Evolutionary conservation across 2,797 vertebrate genomes (phyloP), one percentile per base, ranked within the genome.

Genomic region (Hemibagrus guttatus): DNA sequence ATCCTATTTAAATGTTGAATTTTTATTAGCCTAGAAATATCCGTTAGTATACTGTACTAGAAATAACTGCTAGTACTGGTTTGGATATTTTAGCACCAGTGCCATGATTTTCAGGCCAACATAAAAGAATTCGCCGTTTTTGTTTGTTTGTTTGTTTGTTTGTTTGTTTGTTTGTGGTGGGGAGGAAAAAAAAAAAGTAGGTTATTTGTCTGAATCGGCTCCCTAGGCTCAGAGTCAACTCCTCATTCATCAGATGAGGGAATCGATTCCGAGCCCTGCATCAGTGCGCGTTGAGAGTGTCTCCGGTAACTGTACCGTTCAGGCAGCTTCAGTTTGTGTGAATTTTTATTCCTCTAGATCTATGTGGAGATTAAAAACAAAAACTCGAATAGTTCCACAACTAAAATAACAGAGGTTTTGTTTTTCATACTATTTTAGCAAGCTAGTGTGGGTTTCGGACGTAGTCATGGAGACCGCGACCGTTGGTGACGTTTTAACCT

Each of bases 391-490:
- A 54, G 11, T 3, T 17, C 16, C 52, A 54, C 1, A 19, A 56
- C n/a, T 61, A 39, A n/a, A 63, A 16, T 4, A 64, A 16, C 23
- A 66, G 35, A 63, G 7, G 6, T 19, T 56, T 76, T 64, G 35
- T 6, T 81, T 14, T 19, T 31, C 9, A 7, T 63, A 7, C 19
- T 3, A 14, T 46, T n/a, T 28, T 35, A 35, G 1, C 6, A 23
- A 16, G 5, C 9, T 69, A 13, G 52, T 69, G 49, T 17, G 12
- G 28, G 28, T 26, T 66, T 52, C 17, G 64, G 46, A 71, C 8
- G 68, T 72, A 72, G 54, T 26, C 82, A 72, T 72, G 82, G 82
- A 83, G 81, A 19, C 26, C 23, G 21, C 9, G 42, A 28, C 28
- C 31, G 52, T 7, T 19, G 46, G 46, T 26, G 64, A 69, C 46